A percentile compares a stretch with the other conserved stretches of the same genome.
These are phyloP conservation scores for Murina feae DNA, from an alignment of 2,113 vertebrate genomes.

Conservation along the genomic window DNA sequence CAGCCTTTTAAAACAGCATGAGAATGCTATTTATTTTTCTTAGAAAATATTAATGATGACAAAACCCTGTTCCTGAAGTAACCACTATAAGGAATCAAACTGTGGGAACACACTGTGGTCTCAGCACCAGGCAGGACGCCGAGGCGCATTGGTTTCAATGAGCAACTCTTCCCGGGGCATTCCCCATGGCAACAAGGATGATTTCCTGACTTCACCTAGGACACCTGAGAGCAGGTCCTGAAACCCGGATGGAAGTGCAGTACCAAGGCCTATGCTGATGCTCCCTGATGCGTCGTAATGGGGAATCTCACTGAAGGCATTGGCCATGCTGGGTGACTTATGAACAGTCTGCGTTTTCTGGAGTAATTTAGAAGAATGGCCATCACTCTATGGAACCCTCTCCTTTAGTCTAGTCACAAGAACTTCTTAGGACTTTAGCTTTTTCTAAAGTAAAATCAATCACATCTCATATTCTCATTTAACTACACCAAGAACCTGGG, in stretches of 20 bases:
- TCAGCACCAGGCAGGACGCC: background rate
- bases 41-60: background rate
- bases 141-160: fast-evolving
- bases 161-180: background rate
- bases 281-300: background rate
- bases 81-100: background rate
- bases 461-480: background rate
- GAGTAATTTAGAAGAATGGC: background rate
- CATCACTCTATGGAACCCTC: background rate
- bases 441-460: background rate
- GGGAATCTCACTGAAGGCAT: background rate
- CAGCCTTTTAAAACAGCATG: background rate
- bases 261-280: fast-evolving
- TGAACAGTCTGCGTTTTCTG: background rate
- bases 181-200: background rate
- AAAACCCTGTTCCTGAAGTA: background rate
- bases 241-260: fast-evolving
- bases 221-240: background rate
- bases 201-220: background rate
- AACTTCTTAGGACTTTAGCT: background rate
- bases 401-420: background rate
- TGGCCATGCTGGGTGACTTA: background rate
- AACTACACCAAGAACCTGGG: background rate
- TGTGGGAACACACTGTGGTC: background rate
- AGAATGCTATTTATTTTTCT: background rate